Evolutionary conservation across 2,797 vertebrate genomes (phyloP).

Genomic region (Telmatherina bonti): DNA sequence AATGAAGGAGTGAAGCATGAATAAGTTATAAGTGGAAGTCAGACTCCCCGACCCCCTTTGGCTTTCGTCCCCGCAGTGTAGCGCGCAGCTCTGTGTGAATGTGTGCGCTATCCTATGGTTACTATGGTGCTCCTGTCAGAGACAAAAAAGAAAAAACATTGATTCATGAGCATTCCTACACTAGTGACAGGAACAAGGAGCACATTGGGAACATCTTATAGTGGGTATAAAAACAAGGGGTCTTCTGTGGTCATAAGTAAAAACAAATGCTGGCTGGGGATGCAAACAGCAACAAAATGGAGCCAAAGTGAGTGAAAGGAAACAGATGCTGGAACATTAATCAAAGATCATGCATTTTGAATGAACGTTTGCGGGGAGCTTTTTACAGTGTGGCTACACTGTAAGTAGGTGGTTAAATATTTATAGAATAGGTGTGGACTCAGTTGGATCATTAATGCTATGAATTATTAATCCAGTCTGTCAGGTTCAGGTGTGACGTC

Average conservation of each 20-base stretch:
- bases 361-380: constrained; percentile 53
- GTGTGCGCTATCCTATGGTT: constrained; percentile 42
- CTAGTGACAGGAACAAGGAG: constrained; percentile 25
- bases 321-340: constrained; percentile 40
- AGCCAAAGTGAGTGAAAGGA: constrained; percentile 19
- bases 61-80: constrained; percentile 35
- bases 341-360: constrained; percentile 67
- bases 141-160: constrained; percentile 37
- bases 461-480: constrained; percentile 59
- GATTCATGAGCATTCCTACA: constrained; percentile 64
- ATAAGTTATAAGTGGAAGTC: constrained; percentile 75
- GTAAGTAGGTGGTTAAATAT: constrained; percentile 64
- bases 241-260: constrained; percentile 24
- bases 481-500: constrained; percentile 24
- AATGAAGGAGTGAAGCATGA: constrained; percentile 67
- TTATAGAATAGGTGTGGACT: constrained; percentile 67
- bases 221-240: constrained; percentile 27
- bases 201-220: constrained; percentile 22
- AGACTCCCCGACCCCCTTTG: constrained; percentile 43
- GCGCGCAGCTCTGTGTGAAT: constrained; percentile 9
- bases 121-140: constrained; percentile 27
- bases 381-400: constrained; percentile 23
- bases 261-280: constrained; percentile 5
- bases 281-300: constrained; percentile 15
- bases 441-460: constrained; percentile 60